These are phyloP conservation scores for Alligator sinensis DNA, from an alignment of 2,113 vertebrate species.

Conservation along the genomic window DNA sequence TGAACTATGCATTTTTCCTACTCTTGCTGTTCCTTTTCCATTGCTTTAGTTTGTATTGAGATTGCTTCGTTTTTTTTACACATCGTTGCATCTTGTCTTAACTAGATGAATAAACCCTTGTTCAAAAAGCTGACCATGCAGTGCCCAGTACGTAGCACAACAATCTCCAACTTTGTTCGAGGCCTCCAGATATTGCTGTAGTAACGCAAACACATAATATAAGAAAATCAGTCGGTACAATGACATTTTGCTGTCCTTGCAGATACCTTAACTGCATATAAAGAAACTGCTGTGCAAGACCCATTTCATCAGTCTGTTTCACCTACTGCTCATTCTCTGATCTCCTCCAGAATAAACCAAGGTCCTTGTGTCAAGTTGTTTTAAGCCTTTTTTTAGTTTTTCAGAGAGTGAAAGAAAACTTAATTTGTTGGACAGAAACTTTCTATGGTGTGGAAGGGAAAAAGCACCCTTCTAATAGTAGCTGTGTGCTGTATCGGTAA, in stretches of 20 bases:
- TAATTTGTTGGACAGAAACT: neutral
- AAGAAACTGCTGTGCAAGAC: neutral
- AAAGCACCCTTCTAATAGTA: neutral
- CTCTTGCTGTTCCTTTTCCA: neutral
- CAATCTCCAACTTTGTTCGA: neutral
- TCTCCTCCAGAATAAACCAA: neutral
- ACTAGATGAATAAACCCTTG: rapidly evolving
- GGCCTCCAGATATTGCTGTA: neutral
- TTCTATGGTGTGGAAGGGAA: rapidly evolving
- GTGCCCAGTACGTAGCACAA: rapidly evolving
- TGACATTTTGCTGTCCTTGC: neutral
- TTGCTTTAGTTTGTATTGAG: neutral
- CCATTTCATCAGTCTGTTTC: neutral
- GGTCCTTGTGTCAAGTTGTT: neutral
- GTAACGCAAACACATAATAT: neutral
- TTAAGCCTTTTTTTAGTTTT: neutral
- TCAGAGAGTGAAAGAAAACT: neutral
- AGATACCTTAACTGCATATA: neutral
- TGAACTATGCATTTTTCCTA: neutral
- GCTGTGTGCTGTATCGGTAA: rapidly evolving
- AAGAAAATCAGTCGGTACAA: neutral
- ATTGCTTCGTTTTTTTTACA: neutral
- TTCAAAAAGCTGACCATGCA: neutral
- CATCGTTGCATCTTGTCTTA: neutral
- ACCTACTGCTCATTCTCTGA: neutral